A percentile compares a stretch with the other conserved stretches of the same genome.
Evolutionary conservation across 1,140 invertebrate genomes (phyloP).

Genomic region (Tribolium castaneum): DNA sequence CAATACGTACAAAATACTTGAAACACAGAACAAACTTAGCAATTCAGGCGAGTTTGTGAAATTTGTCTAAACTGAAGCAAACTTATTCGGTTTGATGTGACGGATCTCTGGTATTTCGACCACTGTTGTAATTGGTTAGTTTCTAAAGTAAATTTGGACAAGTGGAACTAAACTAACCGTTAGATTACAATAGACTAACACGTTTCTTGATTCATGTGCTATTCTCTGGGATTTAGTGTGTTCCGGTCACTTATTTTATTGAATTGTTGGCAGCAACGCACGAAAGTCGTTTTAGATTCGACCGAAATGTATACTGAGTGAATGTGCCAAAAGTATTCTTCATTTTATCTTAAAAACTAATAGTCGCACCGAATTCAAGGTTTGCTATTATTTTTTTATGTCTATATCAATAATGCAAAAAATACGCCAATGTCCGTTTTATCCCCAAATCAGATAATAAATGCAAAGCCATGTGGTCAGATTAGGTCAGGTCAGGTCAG

Average conservation of each 20-base stretch:
- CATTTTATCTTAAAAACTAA: too few species aligned
- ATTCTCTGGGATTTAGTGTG: background rate
- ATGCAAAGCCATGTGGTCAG: too few species aligned
- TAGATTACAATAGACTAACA: background rate
- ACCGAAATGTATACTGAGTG: too few species aligned
- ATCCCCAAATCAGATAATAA: too few species aligned
- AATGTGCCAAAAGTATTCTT: too few species aligned
- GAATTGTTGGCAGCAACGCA: background rate
- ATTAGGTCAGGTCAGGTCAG: too few species aligned
- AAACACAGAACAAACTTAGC: background rate
- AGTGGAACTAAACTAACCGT: background rate
- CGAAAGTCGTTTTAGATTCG: too few species aligned
- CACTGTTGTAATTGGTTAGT: background rate
- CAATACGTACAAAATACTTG: background rate
- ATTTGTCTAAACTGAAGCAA: background rate
- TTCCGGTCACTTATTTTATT: background rate
- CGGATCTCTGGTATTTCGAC: background rate
- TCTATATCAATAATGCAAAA: too few species aligned
- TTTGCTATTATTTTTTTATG: too few species aligned
- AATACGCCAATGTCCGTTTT: too few species aligned
- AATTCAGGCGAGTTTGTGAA: background rate
- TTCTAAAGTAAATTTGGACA: conserved; percentile 6
- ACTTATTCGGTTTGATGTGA: background rate
- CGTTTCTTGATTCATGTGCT: background rate
- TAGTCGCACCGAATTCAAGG: too few species aligned